phyloP scores from a whole-genome alignment of 2,888 invertebrate genomes.

The Leucania comma region DNA sequence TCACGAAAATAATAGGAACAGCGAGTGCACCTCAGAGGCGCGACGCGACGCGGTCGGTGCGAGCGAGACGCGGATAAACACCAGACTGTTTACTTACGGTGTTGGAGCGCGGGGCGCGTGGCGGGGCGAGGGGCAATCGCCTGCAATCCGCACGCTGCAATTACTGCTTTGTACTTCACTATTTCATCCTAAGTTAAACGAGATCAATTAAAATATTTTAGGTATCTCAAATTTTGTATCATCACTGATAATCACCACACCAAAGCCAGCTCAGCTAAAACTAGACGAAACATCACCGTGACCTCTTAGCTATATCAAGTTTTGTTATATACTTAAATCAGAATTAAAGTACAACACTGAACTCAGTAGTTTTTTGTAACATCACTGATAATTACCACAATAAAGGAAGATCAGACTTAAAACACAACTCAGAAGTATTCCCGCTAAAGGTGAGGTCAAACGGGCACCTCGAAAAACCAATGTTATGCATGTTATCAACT shows the following conservation, averaged over 20 bases:
- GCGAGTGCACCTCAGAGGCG: constrained; percentile 91
- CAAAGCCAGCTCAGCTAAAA: constrained; percentile 13
- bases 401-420: neutral
- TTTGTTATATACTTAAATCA: no score
- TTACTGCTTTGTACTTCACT: constrained; percentile 86
- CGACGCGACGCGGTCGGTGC: constrained; percentile 90
- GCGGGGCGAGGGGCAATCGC: constrained; percentile 85
- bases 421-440: neutral
- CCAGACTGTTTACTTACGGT: constrained; percentile 91
- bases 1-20: constrained; percentile 91
- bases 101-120: constrained; percentile 85
- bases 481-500: neutral
- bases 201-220: constrained; percentile 63
- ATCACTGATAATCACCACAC: neutral
- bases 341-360: neutral
- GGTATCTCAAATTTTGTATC: constrained; percentile 16
- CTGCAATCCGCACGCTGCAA: constrained; percentile 90
- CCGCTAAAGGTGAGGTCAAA: neutral
- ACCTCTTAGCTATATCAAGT: neutral
- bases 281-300: constrained; percentile 7
- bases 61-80: constrained; percentile 91
- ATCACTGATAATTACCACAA: no score
- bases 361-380: no score
- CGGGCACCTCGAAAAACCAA: neutral
- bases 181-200: constrained; percentile 81